Evolutionary conservation across 2,797 vertebrate genomes (phyloP), one percentile per base, ranked within the genome.

Genomic region (Sebastiscus tertius): DNA sequence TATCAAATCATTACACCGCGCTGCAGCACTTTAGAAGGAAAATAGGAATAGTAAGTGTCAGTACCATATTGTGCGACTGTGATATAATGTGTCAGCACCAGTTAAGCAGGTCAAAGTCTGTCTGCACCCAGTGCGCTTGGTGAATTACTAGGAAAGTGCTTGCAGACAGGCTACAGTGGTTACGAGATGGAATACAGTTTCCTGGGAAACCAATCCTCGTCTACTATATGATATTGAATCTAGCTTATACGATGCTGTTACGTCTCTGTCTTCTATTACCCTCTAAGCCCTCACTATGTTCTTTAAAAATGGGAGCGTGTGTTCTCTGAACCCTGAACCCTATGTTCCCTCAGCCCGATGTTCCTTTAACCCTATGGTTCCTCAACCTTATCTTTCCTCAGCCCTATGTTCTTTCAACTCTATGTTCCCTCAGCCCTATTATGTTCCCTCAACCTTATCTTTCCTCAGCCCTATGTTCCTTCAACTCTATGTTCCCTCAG

Each of bases 161-260:
- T 12, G 58, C 34, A 67, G 81, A 75, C 58, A 70, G 52, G 56
- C 80, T 68, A 66, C 20, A 33, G 79, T 6, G 18, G 62, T 63
- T 56, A 55, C 20, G 4, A 69, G 67, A 68, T 73, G 26, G 6
- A 75, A 54, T 58, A 52, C 63, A 69, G 80, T 89, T 84, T 88
- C 86, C 82, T 81, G 79, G 80, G 85, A 86, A 88, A 84, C 82
- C 61, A 29, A 66, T 79, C 14, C 54, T 77, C 49, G 1, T 52
- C 6, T 72, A 6, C 27, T 66, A 18, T 71, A 54, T 68, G 27
- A 62, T 76, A 54, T 26, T 76, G 49, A 78, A 29, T 83, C 61
- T 58, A 54, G 0, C 12, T 27, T 31, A 24, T 70, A 66, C 13
- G 1, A 22, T 39, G 26, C 70, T 24, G 39, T 26, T 31, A 54